Evolutionary conservation across 2,888 invertebrate genomes (phyloP).

Genomic region (Cantharis rufa): DNA sequence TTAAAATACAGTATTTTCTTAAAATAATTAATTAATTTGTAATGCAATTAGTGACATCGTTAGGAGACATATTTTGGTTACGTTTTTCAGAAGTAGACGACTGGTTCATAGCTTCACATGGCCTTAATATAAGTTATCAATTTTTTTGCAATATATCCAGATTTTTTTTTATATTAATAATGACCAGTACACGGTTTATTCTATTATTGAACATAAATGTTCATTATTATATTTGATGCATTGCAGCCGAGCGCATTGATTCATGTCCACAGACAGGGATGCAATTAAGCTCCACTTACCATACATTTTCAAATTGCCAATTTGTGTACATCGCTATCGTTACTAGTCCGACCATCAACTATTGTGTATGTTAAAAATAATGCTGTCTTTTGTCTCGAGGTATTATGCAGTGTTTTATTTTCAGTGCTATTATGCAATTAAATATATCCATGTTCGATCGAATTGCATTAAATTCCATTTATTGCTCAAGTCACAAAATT

Average conservation of each 20-base stretch:
- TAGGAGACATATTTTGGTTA: neutral
- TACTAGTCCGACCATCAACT: conserved; percentile 31
- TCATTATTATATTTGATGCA: conserved; percentile 31
- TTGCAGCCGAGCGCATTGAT: conserved; percentile 33
- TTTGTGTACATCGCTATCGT: conserved; percentile 33
- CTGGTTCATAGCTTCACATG: neutral
- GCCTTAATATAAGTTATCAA: neutral
- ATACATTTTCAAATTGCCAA: conserved; percentile 35
- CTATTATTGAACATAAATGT: conserved; percentile 30
- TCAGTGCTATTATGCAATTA: neutral
- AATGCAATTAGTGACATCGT: neutral
- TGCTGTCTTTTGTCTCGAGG: conserved; percentile 20
- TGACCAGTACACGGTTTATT: conserved; percentile 11
- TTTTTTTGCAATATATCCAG: neutral
- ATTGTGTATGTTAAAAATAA: conserved; percentile 30
- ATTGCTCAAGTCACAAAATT: neutral
- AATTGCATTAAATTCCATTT: neutral
- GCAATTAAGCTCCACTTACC: conserved; percentile 35
- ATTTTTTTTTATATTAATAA: neutral
- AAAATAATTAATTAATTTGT: neutral
- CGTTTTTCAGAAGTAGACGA: neutral
- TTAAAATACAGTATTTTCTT: neutral
- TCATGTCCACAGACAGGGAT: conserved; percentile 34
- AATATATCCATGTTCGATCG: neutral
- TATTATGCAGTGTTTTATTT: neutral